Conservation (phyloP, 2,888 invertebrate genomes). For the Seladonia tumulorum region DNA sequence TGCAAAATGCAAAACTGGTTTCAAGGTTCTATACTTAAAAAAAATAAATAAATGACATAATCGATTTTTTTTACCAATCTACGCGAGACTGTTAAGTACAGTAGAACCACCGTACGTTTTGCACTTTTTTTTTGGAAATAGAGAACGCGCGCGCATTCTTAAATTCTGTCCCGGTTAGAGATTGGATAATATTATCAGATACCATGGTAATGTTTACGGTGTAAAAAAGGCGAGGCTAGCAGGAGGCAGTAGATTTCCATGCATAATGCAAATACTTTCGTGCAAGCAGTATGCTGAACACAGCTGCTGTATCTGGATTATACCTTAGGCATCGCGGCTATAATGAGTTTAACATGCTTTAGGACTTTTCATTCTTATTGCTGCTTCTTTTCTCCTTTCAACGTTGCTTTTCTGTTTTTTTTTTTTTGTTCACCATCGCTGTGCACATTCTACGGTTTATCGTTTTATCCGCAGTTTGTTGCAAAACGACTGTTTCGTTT, state of each 20-base stretch:
- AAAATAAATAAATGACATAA: no score
- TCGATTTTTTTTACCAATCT: neutral
- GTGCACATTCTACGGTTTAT: neutral
- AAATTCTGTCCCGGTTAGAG: slow-evolving; percentile 9
- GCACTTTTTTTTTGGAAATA: neutral
- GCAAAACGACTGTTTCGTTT: neutral
- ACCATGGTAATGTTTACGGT: slow-evolving; percentile 22
- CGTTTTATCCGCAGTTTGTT: neutral
- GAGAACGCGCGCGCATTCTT: neutral
- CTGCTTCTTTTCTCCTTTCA: slow-evolving; percentile 44
- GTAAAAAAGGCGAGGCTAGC: slow-evolving; percentile 38
- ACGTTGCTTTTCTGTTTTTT: neutral
- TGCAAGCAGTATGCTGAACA: slow-evolving; percentile 60
- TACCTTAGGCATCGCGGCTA: slow-evolving; percentile 76
- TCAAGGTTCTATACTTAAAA: neutral
- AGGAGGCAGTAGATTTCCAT: slow-evolving; percentile 70
- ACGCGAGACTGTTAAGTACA: neutral
- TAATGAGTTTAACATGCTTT: slow-evolving; percentile 80
- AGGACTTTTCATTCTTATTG: slow-evolving; percentile 59
- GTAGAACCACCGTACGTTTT: neutral
- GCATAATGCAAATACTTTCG: slow-evolving; percentile 73
- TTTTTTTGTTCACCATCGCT: neutral
- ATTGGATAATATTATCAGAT: slow-evolving; percentile 49
- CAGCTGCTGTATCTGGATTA: slow-evolving; percentile 71
- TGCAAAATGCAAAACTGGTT: no score